Percentiles rank a stretch among this genome's conserved stretches.
Evolutionary conservation across 2,113 vertebrate species (phyloP).

Genomic region (Trogon melanurus): DNA sequence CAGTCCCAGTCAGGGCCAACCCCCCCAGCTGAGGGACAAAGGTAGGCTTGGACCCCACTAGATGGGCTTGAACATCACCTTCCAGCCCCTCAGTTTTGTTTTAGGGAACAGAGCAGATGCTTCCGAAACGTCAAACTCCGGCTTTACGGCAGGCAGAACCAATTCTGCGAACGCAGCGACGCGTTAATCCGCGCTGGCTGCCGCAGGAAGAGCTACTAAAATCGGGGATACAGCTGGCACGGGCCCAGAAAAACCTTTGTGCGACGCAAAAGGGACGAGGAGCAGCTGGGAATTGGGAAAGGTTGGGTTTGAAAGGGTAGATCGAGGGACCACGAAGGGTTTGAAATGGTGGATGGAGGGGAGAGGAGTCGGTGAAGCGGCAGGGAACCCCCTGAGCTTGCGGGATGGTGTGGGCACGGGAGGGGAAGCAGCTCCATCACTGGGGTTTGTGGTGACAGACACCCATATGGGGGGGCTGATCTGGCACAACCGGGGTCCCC

Average conservation of each 20-base stretch:
- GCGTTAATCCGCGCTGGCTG: rapidly evolving
- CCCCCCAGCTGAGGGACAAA: background rate
- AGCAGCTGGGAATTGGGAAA: background rate
- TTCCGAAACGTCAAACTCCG: background rate
- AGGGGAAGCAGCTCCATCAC: background rate
- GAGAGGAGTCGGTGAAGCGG: background rate
- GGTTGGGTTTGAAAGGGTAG: background rate
- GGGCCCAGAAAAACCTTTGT: background rate
- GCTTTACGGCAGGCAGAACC: background rate
- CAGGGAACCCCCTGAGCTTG: background rate
- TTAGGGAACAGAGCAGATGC: background rate
- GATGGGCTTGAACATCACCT: background rate
- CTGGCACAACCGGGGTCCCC: background rate
- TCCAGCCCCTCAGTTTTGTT: background rate
- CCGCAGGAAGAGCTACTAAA: background rate
- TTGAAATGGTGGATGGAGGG: background rate
- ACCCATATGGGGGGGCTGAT: too few relatives aligned
- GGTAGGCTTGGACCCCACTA: rapidly evolving
- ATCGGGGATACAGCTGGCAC: background rate
- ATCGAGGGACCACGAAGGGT: background rate
- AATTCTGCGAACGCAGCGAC: background rate
- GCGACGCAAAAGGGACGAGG: background rate
- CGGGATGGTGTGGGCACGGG: background rate
- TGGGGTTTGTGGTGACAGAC: background rate
- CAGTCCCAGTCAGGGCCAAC: rapidly evolving